phyloP scores from a whole-genome alignment of 2,888 invertebrate species.

The Sipha maydis region DNA sequence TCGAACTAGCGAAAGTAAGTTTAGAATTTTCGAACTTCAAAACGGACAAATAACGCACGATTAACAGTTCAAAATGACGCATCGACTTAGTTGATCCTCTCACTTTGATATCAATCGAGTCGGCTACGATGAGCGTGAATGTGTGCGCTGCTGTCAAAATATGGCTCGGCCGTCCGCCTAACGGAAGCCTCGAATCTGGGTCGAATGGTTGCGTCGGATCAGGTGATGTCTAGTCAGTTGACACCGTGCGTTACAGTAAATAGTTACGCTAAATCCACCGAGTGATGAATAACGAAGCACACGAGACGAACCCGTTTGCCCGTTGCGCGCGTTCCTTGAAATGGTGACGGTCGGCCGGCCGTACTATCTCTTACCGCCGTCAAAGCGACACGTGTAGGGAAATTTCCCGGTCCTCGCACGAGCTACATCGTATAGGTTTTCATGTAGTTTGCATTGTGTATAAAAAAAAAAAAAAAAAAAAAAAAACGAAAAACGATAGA shows the following conservation, averaged over 20 bases:
- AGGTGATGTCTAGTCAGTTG: background rate
- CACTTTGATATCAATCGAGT: conserved; percentile 21
- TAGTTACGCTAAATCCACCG: background rate
- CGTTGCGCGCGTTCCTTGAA: background rate
- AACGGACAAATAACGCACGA: background rate
- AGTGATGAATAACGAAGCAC: background rate
- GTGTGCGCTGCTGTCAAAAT: conserved; percentile 3
- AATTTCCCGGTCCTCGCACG: no score
- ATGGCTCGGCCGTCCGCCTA: conserved; percentile 12
- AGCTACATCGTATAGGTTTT: no score
- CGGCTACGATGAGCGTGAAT: background rate
- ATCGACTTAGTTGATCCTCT: conserved; percentile 5
- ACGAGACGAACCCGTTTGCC: background rate
- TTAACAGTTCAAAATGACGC: conserved; percentile 2
- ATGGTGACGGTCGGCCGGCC: background rate
- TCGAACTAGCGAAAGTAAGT: background rate
- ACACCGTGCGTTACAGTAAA: no score
- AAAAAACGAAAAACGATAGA: no score
- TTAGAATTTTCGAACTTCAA: background rate
- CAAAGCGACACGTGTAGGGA: no score
- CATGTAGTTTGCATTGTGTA: no score
- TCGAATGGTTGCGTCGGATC: conserved; percentile 16
- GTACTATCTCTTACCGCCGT: background rate
- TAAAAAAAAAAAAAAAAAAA: no score
- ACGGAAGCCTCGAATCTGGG: conserved; percentile 54